Evolutionary conservation across 2,888 invertebrate species (phyloP), one percentile per base, ranked within the genome.

Genomic region (Campaea margaritaria): DNA sequence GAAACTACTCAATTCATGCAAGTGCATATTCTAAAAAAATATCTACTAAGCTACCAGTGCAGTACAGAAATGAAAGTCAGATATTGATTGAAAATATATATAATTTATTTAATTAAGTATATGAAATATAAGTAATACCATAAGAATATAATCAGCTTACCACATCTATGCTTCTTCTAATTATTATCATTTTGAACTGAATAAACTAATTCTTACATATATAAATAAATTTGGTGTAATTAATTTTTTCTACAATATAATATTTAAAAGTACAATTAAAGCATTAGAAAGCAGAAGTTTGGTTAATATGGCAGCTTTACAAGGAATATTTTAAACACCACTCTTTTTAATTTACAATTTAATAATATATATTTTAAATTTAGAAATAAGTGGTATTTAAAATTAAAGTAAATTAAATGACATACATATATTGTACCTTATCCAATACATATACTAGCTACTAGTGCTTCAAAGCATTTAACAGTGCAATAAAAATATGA

Each of bases 281-380:
- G 88, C 87, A 81, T 87, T 86, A 83, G 69, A 64, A 87, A 89
- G 87, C 87, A 78, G 74, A 75, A 67, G 31, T 71, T 68, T 65
- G 72, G 79, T 85, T 83, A 85, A 76, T 78, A 72, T 75, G 56
- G 79, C 80, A 69, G 77, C 75, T 65, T 64, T 47, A 68, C 55
- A 69, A 64, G 65, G 43, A 66, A 63, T 68, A 73, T 70, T 78
- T 69, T 73, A 74, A 61, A 63, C 68, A 62, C 43, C 68, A 63
- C 50, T 55, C 14, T 14, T 34, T 15, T 50, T 12, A 7, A 4
- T 34, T 14, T 13, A 13, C 14, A 15, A 16, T 13, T 39, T 13
- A 15, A 27, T 8, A n/a, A n/a, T n/a, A n/a, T n/a, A n/a, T n/a
- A n/a, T 31, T 31, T 9, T 31, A 7, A 7, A 7, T 31, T 31